Percentiles rank a stretch among this genome's conserved stretches.
Evolutionary conservation across 2,113 vertebrate species (phyloP).

Genomic region (Pogonocichla stellata): DNA sequence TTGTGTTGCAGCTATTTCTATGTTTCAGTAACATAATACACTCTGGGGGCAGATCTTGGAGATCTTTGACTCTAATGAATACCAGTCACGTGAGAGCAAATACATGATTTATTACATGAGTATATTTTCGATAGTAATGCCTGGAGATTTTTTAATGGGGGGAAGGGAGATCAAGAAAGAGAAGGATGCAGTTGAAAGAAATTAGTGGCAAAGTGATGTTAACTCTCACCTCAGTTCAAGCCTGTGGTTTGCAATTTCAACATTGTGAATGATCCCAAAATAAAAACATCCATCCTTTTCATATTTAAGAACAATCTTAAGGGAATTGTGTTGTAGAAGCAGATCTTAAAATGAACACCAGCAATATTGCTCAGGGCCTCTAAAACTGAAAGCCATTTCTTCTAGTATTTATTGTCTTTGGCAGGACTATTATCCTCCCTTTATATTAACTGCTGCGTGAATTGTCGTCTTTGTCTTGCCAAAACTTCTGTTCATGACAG

Average conservation of each 20-base stretch:
- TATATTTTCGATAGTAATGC: slow-evolving; percentile 32
- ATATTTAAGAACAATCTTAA: background rate
- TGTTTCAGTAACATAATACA: slow-evolving; percentile 67
- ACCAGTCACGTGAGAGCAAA: slow-evolving; percentile 54
- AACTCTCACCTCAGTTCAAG: slow-evolving; percentile 23
- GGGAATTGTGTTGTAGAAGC: slow-evolving; percentile 11
- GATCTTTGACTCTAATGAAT: slow-evolving; percentile 57
- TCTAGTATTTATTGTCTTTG: slow-evolving; percentile 64
- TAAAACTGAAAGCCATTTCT: slow-evolving; percentile 40
- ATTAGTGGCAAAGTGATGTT: slow-evolving; percentile 8
- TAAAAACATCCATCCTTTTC: slow-evolving; percentile 30
- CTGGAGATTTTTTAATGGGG: background rate
- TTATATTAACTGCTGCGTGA: slow-evolving; percentile 53
- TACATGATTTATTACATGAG: slow-evolving; percentile 60
- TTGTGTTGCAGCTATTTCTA: slow-evolving; percentile 61
- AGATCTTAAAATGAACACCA: slow-evolving; percentile 46
- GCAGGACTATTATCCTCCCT: slow-evolving; percentile 33
- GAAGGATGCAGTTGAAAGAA: slow-evolving; percentile 27
- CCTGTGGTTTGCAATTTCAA: slow-evolving; percentile 9
- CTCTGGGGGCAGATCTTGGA: slow-evolving; percentile 53
- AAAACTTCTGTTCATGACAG: slow-evolving; percentile 47
- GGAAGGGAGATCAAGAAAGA: background rate
- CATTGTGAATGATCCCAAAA: slow-evolving; percentile 12
- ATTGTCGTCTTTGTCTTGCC: slow-evolving; percentile 32
- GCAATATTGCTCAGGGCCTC: slow-evolving; percentile 31